A percentile compares a stretch with the other conserved stretches of the same genome.
phyloP scores from a whole-genome alignment of 2,113 vertebrate genomes.

The Herpetotheres cachinnans region DNA sequence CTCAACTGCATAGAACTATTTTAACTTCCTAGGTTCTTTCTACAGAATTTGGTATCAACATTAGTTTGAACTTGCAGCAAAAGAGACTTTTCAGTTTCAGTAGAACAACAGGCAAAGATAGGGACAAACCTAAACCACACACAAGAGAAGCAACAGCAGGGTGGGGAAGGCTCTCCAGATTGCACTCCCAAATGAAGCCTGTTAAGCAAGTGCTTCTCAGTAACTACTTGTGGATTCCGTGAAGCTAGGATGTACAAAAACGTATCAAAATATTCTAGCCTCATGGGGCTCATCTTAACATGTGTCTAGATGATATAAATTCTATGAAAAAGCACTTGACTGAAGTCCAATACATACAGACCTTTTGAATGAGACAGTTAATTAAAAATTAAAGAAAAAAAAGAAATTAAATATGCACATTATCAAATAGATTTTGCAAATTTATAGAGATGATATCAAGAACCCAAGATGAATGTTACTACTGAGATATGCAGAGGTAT shows the following conservation, averaged over 20 bases:
- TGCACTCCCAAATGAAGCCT: background rate
- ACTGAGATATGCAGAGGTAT: background rate
- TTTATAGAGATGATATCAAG: background rate
- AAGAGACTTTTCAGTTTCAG: background rate
- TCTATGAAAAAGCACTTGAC: background rate
- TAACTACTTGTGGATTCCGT: background rate
- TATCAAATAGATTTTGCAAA: background rate
- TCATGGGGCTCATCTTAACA: background rate
- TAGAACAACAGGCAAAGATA: background rate
- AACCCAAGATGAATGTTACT: background rate
- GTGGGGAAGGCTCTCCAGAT: background rate
- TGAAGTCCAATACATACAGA: background rate
- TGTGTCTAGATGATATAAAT: background rate
- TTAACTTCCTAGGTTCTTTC: background rate
- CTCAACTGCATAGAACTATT: background rate
- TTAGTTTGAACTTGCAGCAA: background rate
- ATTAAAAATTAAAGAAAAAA: background rate
- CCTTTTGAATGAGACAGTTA: background rate
- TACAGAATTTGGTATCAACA: background rate
- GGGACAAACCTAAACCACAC: background rate
- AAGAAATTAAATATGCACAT: background rate
- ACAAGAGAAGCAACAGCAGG: background rate
- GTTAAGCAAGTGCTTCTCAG: background rate
- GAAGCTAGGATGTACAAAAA: background rate
- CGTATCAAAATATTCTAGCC: background rate